Percentiles rank a stretch among this genome's conserved stretches.
Evolutionary conservation across 2,113 vertebrate genomes (phyloP).

Genomic region (Myotis lucifugus): DNA sequence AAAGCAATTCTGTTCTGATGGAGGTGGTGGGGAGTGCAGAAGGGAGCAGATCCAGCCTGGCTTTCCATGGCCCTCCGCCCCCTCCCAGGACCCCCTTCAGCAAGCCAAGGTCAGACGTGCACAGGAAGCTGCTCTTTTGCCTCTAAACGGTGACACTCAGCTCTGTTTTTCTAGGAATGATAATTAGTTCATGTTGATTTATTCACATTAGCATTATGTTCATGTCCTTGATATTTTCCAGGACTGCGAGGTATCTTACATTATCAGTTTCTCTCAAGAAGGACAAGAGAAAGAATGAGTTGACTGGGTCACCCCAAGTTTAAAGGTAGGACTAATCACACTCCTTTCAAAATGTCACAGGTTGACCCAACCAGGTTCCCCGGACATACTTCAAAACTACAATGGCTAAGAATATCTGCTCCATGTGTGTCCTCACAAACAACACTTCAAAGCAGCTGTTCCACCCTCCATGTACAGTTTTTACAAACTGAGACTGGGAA

Average conservation of each 20-base stretch:
- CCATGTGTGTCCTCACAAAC: not conserved
- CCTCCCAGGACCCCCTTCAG: not conserved
- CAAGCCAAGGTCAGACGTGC: not conserved
- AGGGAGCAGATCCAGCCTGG: not conserved
- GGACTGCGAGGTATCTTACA: slow-evolving; percentile 32
- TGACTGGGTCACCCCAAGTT: not conserved
- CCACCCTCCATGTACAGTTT: not conserved
- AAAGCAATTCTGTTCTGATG: not conserved
- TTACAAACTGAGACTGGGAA: slow-evolving; percentile 27
- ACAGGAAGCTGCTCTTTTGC: not conserved
- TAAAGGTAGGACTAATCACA: not conserved
- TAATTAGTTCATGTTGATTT: slow-evolving; percentile 54
- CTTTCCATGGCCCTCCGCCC: not conserved
- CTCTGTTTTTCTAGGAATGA: slow-evolving; percentile 40
- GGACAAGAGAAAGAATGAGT: slow-evolving; percentile 45
- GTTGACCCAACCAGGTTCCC: not conserved
- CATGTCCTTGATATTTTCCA: slow-evolving; percentile 67
- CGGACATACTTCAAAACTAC: not conserved
- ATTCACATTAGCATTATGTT: slow-evolving; percentile 67
- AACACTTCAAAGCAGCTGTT: not conserved
- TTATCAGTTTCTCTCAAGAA: slow-evolving; percentile 59
- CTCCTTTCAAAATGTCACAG: not conserved
- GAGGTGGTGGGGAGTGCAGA: not conserved
- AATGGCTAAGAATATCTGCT: not conserved
- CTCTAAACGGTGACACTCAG: slow-evolving; percentile 53